Evolutionary conservation across 2,797 vertebrate species (phyloP).

Genomic region (Sternarchorhynchus goeldii): DNA sequence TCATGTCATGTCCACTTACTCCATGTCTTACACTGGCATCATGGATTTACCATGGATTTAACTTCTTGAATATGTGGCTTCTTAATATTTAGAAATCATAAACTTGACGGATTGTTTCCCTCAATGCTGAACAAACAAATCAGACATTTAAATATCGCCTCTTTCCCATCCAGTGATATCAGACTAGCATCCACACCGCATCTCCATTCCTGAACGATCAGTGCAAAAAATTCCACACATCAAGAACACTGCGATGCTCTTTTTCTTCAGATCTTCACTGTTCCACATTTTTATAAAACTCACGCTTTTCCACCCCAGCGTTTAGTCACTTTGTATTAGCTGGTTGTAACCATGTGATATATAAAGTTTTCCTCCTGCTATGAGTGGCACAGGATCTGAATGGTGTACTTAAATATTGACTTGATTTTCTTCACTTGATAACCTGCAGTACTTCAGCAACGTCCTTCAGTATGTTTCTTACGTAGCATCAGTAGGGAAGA

Average conservation of each 20-base stretch:
- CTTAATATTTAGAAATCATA: not conserved
- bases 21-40: not conserved
- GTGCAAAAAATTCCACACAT: too few species aligned
- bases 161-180: not conserved
- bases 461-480: too few species aligned
- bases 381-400: not conserved
- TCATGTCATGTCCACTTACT: not conserved
- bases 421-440: too few species aligned
- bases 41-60: not conserved
- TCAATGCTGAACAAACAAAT: not conserved
- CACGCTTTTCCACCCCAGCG: not conserved
- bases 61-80: not conserved
- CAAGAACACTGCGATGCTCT: too few species aligned
- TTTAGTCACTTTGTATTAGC: not conserved
- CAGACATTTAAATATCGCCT: not conserved
- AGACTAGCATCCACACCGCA: not conserved
- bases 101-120: slow-evolving; percentile 5
- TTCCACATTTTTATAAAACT: not conserved
- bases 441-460: too few species aligned
- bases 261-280: too few species aligned
- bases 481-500: too few species aligned
- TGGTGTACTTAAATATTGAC: too few species aligned
- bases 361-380: not conserved
- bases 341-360: not conserved
- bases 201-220: not conserved